Evolutionary conservation across 2,113 vertebrate species (phyloP), one percentile per base, ranked within the genome.

Genomic region (Entelurus aequoreus): DNA sequence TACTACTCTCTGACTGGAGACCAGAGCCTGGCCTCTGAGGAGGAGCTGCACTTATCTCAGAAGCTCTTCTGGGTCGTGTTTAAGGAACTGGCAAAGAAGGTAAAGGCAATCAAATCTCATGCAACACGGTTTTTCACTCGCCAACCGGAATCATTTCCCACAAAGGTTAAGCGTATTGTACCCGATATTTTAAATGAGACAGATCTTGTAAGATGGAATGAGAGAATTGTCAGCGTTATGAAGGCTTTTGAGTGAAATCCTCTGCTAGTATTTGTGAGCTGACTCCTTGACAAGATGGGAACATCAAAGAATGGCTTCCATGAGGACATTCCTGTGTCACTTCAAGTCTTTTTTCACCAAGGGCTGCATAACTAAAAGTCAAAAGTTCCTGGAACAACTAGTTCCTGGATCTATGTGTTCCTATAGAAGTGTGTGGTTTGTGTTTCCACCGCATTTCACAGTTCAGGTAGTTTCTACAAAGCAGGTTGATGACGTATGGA

Each of bases 11-110:
- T 90, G 44, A 81, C 84, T 13, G 89, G 90, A 65, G 92, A 85
- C 68, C 91, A 91, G 2, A 88, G 87, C 42, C 84, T 88, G 44
- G 90, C 93, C 35, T 94, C 93, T 8, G 94, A 94, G 74, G 95
- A 95, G 79, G 95, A 98, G 54, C 93, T 97, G 55, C 92, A 93
- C 72, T 88, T 98, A 51, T 94, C 93, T 46, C 93, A 92, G 77
- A 96, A 94, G 75, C 84, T 98, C 71, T 98, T 98, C 78, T 98
- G 95, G 95, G 92, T 92, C 8, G 90, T 97, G 72, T 96, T 97
- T 74, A 94, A 93, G 67, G 92, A 93, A 40, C 81, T 98, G 64
- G 91, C 90, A 65, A 94, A 94, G 84, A 96, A 94, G 92, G 95
- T 95, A 89, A 71, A 65, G 38, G n/a, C 38, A 51, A 35, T 1